Conservation (phyloP, 2,888 invertebrate species). For the Perdita meconis region DNA sequence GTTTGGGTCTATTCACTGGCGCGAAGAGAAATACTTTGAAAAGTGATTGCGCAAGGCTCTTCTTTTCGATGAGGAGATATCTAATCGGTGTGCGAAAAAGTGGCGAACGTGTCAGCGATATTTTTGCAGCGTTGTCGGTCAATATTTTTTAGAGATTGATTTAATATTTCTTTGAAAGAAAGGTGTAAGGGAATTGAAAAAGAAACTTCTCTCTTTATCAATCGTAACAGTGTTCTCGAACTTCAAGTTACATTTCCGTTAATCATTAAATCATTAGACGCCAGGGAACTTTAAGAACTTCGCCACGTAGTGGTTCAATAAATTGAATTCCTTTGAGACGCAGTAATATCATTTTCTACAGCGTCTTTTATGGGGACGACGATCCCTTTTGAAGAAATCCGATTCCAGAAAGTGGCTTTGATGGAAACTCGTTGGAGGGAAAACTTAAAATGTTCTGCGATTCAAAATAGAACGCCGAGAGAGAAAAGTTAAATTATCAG, state of each 20-base stretch:
- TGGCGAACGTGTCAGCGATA: background rate
- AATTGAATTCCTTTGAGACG: constrained; percentile 21
- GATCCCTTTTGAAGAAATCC: background rate
- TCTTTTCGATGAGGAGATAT: background rate
- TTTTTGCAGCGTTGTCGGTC: background rate
- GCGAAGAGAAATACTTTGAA: background rate
- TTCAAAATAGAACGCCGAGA: too few species aligned
- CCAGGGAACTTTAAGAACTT: background rate
- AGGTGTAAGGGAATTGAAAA: background rate
- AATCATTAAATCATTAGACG: constrained; percentile 34
- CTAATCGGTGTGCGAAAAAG: background rate
- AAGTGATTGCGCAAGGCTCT: background rate
- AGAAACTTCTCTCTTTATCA: background rate
- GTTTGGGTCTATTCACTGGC: background rate
- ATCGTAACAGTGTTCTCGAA: constrained; percentile 7
- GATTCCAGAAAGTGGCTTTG: background rate
- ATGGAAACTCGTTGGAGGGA: too few species aligned
- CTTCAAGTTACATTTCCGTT: constrained; percentile 15
- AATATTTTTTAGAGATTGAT: background rate
- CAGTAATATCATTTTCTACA: background rate
- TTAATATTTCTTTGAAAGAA: background rate
- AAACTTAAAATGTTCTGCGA: too few species aligned
- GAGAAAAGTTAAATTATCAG: too few species aligned
- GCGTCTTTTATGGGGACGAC: background rate
- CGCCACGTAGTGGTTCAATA: constrained; percentile 18